Percentiles rank a stretch among this genome's conserved stretches.
These are phyloP conservation scores for Leucophora obtusa DNA, from an alignment of 2,888 invertebrate species.

Conservation along the genomic window DNA sequence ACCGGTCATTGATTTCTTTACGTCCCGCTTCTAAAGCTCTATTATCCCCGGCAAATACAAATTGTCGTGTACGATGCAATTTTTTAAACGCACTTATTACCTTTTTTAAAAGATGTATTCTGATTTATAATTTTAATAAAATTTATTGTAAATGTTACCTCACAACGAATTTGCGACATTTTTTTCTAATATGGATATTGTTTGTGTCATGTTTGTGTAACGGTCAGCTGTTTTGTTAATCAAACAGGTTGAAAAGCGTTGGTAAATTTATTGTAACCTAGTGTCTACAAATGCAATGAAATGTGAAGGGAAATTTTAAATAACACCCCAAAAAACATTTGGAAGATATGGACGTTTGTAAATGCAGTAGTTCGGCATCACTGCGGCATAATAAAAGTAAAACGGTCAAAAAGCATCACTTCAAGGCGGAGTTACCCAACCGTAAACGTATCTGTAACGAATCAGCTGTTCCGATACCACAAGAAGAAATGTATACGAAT, in stretches of 20 bases:
- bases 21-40: conserved; percentile 83
- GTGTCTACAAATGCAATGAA: too few species aligned
- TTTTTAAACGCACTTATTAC: conserved; percentile 85
- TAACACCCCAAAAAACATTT: too few species aligned
- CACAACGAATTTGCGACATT: conserved; percentile 72
- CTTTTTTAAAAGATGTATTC: conserved; percentile 70
- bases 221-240: conserved; percentile 28
- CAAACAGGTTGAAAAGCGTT: not conserved
- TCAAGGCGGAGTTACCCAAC: too few species aligned
- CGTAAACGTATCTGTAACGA: too few species aligned
- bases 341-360: too few species aligned
- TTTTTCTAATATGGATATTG: conserved; percentile 14
- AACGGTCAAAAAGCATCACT: too few species aligned
- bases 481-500: too few species aligned
- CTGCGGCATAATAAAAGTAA: too few species aligned
- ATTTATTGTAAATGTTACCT: conserved; percentile 65
- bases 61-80: conserved; percentile 84
- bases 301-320: too few species aligned
- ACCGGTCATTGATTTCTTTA: conserved; percentile 87
- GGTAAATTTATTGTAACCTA: not conserved
- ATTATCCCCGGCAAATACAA: conserved; percentile 84
- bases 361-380: too few species aligned
- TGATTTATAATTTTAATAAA: conserved; percentile 16
- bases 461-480: too few species aligned
- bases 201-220: too few species aligned